Evolutionary conservation across 2,888 invertebrate genomes (phyloP).

Genomic region (Rhingia rostrata): DNA sequence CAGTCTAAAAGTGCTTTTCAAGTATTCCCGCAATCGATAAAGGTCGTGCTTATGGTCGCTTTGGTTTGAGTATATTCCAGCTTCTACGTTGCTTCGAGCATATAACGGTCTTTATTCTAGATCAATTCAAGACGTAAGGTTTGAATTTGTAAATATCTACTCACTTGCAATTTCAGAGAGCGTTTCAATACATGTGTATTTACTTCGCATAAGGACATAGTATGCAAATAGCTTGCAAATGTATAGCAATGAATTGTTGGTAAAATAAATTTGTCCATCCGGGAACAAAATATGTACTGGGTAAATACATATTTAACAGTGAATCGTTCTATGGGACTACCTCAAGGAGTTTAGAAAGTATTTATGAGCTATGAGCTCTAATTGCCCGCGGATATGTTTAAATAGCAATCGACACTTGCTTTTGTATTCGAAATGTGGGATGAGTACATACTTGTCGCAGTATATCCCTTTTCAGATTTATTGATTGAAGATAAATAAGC

Average conservation of each 20-base stretch:
- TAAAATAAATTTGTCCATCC: background rate
- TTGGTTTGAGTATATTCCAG: constrained; percentile 6
- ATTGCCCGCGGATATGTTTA: constrained; percentile 16
- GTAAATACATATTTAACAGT: constrained; percentile 31
- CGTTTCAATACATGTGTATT: background rate
- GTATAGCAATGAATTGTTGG: no score
- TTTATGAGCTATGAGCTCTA: background rate
- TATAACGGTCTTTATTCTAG: constrained; percentile 25
- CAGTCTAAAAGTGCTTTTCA: constrained; percentile 44
- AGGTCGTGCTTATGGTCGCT: constrained; percentile 37
- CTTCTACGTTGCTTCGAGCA: constrained; percentile 27
- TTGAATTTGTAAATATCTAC: constrained; percentile 49
- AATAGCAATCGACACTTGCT: constrained; percentile 14
- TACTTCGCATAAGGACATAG: background rate
- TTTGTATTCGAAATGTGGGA: constrained; percentile 31
- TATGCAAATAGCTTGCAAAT: no score
- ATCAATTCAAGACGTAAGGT: constrained; percentile 16
- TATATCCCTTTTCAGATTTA: constrained; percentile 44
- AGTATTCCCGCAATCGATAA: constrained; percentile 30
- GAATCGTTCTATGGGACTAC: constrained; percentile 47
- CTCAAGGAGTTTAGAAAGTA: constrained; percentile 61
- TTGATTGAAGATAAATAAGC: constrained; percentile 51
- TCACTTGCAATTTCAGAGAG: constrained; percentile 19
- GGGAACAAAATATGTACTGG: constrained; percentile 12
- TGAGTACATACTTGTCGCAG: constrained; percentile 40